These are phyloP conservation scores for Biston stratarius DNA, from an alignment of 2,888 invertebrate species.

Conservation along the genomic window DNA sequence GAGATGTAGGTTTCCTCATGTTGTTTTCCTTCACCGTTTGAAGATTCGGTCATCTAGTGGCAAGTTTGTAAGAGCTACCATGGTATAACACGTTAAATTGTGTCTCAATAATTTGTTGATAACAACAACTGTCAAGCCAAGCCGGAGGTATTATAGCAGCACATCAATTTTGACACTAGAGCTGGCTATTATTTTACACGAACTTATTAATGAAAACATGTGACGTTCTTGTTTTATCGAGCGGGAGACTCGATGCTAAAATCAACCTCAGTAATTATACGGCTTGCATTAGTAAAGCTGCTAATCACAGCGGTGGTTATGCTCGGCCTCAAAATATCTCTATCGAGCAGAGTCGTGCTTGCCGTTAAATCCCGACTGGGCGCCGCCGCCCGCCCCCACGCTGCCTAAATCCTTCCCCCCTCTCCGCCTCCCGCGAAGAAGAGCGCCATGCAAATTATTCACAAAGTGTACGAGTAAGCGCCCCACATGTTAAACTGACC, in stretches of 20 bases:
- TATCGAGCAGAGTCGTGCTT: constrained; percentile 54
- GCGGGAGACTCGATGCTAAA: constrained; percentile 2
- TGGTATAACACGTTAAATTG: too few species aligned
- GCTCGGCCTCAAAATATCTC: constrained; percentile 65
- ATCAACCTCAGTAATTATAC: constrained; percentile 45
- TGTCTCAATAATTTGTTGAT: too few species aligned
- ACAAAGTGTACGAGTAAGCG: constrained; percentile 70
- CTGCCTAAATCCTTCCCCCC: constrained; percentile 48
- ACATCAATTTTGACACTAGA: too few species aligned
- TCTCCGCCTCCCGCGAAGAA: constrained; percentile 43
- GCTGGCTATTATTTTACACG: too few species aligned
- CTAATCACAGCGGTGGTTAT: constrained; percentile 66
- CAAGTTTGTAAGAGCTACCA: too few species aligned
- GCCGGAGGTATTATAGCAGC: too few species aligned
- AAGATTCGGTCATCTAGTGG: too few species aligned
- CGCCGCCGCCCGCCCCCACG: constrained; percentile 40
- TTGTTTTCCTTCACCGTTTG: too few species aligned
- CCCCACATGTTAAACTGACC: constrained; percentile 67
- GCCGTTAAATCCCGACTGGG: constrained; percentile 63
- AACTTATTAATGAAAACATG: constrained; percentile 43
- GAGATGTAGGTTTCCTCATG: too few species aligned
- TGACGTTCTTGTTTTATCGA: constrained; percentile 6
- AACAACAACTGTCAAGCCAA: too few species aligned
- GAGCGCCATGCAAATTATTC: constrained; percentile 72
- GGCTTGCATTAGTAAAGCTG: constrained; percentile 59